Evolutionary conservation across 2,888 invertebrate genomes (phyloP), one percentile per base, ranked within the genome.

Genomic region (Petrolisthes cinctipes): DNA sequence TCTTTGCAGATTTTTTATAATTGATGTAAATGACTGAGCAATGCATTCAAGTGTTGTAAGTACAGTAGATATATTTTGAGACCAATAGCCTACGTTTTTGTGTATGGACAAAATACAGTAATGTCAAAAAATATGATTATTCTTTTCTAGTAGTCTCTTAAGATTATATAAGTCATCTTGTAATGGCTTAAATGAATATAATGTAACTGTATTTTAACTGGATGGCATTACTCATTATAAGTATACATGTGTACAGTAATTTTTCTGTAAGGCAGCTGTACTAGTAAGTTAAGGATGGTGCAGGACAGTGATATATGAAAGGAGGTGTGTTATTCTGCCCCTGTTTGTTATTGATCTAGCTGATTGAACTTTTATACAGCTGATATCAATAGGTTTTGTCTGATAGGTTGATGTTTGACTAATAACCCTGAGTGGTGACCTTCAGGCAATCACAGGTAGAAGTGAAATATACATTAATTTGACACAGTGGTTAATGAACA

Each of bases 11-110:
- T 17, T 14, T 71, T 83, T 83, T 83, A 73, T 73, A 83, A 53
- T 73, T 73, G 73, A 83, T 83, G 83, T 68, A 82, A n/a, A 68
- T 83, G 53, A 73, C 76, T 61, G 37, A 61, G 57, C 66, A 73
- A 76, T 83, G 56, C 51, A 76, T 79, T 85, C 68, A 23, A 20
- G 56, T 54, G 23, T 79, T 17, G 20, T 68, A 20, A 9, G 61
- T 84, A 57, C 9, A 14, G 11, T 71, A 17, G 17, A 61, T 68
- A 79, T 79, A 79, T 85, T 66, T 79, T 83, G 76, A 79, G 68
- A 79, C 17, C 53, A 20, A 73, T 37, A 37, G 37, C 37, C 37
- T 37, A 37, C 37, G 37, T 37, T 37, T 37, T 37, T 37, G 37
- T 37, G 37, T 37, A 37, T 37, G 37, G 37, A 37, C 37, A 37